Base-by-base conservation (phyloP, 2,888 invertebrate genomes). In the Limnephilus marmoratus region DNA sequence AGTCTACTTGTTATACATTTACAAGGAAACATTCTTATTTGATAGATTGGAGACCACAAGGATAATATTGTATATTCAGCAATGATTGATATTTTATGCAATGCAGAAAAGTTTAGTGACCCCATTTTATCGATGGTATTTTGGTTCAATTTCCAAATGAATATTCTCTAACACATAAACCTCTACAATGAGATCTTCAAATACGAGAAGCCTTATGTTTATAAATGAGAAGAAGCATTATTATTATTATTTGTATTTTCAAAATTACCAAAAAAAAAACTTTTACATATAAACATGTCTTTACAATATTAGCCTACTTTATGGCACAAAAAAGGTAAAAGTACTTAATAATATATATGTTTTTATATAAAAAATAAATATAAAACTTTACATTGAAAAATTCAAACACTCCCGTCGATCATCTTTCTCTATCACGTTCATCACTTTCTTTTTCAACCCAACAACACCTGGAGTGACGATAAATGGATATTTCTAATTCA, bases 241-340 rank as follows among this genome's bases (percentile, higher is more conserved):
- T 83, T 83, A 68, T 68, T 68, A 68, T 68, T n/a, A 68, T 68
- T 83, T 83, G 83, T 83, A 83, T 24, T 34, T 41, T 83, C 37
- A 37, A 83, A 83, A 83, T 34, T 37, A 37, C n/a, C 18, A 34
- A 37, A 83, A 83, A 83, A 31, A 37, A 83, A 83, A 7, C 31
- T 15, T 83, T 37, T 83, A 37, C 18, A n/a, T 24, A 86, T 45
- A 86, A 86, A 45, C 29, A 41, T 86, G 41, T 87, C 34, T 87
- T 87, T 87, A 34, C 29, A 87, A 87, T 29, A 31, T 87, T 87
- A 87, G 31, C 31, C 53, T 53, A 87, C 68, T 87, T 87, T 87
- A 87, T 87, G 87, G 87, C 87, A 87, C 87, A 87, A 53, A 87
- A 87, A 68, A 68, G 87, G 87, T 87, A 87, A 87, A 68, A 34